Base-by-base conservation (phyloP, 2,797 vertebrate species). In the Coilia nasus region DNA sequence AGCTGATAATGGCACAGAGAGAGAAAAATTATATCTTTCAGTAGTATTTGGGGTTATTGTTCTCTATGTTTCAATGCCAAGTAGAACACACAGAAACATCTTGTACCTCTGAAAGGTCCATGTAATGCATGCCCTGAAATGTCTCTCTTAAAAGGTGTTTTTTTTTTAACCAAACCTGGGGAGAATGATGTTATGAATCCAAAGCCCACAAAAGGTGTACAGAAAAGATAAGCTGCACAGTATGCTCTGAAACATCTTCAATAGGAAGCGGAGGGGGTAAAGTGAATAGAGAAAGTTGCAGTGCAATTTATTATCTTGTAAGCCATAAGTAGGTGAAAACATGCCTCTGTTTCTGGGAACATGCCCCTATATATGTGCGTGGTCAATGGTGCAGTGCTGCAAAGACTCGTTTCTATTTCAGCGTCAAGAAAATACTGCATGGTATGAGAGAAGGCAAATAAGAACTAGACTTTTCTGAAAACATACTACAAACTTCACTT, bases 21-120 rank as follows among this genome's bases (percentile, higher is more conserved):
- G 23, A 12, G 41, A 78, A n/a, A 71, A 67, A 80, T 67, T 85
- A 84, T 84, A 83, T 84, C 50, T 84, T 84, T 35, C 67, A 71
- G 15, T 28, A 31, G 23, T 71, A 31, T 71, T 71, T 17, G 25
- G 11, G 25, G 64, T 71, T 71, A 71, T 71, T 71, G 64, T 28
- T 71, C 28, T 31, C 67, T 75, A 75, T 75, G 35, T 35, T 15
- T 75, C 67, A 75, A 75, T 75, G 67, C 67, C 67, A 35, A 75
- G 14, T 12, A 75, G 28, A 35, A 75, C 31, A 31, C 31, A 75
- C 4, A 41, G 67, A 41, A 10, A 15, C 67, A 71, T 71, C 17
- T 28, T 71, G 28, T 75, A 75, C 25, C 67, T 35, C 28, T 75
- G 28, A 35, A 31, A 35, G 31, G 67, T 1, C 6, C 28, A 17